Conservation (phyloP, 2,113 vertebrate genomes). For the Spheniscus mendiculus region DNA sequence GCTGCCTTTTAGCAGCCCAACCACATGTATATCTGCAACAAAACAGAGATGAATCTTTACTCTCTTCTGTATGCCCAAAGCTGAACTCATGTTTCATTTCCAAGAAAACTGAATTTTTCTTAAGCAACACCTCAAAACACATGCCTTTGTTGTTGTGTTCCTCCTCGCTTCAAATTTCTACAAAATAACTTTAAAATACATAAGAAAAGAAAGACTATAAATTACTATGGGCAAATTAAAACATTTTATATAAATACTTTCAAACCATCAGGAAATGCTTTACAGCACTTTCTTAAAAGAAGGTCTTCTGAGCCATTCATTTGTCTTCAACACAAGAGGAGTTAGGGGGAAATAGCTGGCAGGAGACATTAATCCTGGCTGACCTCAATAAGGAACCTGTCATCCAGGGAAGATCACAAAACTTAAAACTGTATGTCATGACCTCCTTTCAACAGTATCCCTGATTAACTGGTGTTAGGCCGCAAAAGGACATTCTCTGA, state of each 20-base stretch:
- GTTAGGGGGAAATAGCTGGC: not conserved
- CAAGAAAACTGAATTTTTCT: not conserved
- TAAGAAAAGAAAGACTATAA: not conserved
- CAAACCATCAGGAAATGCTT: not conserved
- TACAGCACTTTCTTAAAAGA: not conserved
- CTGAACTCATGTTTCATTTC: not conserved
- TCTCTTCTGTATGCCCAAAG: not conserved
- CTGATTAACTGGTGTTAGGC: not conserved
- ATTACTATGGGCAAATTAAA: not conserved
- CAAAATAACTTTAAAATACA: not conserved
- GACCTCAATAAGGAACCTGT: slow-evolving; percentile 29
- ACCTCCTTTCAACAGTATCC: not conserved
- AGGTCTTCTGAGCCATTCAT: not conserved
- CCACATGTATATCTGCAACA: not conserved
- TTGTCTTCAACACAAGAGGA: not conserved
- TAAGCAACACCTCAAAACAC: not conserved
- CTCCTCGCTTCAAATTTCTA: not conserved
- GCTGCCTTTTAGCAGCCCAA: not conserved
- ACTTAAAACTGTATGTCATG: not conserved
- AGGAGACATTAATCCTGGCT: slow-evolving; percentile 4
- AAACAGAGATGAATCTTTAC: not conserved
- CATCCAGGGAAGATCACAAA: not conserved
- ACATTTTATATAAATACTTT: not conserved
- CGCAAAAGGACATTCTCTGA: not conserved
- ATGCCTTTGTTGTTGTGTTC: rapidly evolving